Evolutionary conservation across 2,797 vertebrate genomes (phyloP), one percentile per base, ranked within the genome.

Genomic region (Xenopus petersii): DNA sequence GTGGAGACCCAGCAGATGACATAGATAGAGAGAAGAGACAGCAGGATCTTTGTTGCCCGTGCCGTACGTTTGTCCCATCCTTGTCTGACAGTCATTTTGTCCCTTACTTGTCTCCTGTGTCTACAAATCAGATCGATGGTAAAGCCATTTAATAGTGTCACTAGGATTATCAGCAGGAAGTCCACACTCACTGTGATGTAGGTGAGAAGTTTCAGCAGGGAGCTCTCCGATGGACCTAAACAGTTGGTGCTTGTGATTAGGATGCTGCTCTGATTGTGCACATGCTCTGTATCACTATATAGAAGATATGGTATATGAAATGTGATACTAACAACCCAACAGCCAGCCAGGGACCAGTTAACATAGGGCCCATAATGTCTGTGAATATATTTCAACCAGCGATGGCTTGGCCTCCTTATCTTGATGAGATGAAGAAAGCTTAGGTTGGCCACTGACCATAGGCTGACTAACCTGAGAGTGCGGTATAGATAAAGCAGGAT

Each of bases 341-440:
- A 55, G 15, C 51, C 12, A 0, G 21, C 59, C 8, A 84, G 59
- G 0, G 64, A 66, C 64, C 63, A 12, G 33, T 82, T 81, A 10
- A 79, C 0, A 0, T 82, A 67, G 16, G 17, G 66, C 2, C 36
- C 36, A 6, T 69, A 68, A 15, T 81, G 59, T 26, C 66, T 33
- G 59, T 67, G 33, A 30, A 64, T 79, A 49, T 76, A 76, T 51
- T 64, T 82, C 10, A 58, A 71, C 79, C 79, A 80, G 2, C 2
- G 33, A 54, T 63, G 60, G 12, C 61, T 71, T 33, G 74, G 73
- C 55, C 77, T 71, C 13, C 67, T 71, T 63, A 77, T 81, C 64
- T 84, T 83, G 56, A 82, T 80, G 74, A 82, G 72, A n/a, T 81
- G 75, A 4, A 83, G 74, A 21, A 83, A 80, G 24, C 81, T 82